A percentile compares a stretch with the other conserved stretches of the same genome.
These are phyloP conservation scores for Phalacrocorax pelagicus DNA, from an alignment of 2,113 vertebrate genomes.

Conservation along the genomic window DNA sequence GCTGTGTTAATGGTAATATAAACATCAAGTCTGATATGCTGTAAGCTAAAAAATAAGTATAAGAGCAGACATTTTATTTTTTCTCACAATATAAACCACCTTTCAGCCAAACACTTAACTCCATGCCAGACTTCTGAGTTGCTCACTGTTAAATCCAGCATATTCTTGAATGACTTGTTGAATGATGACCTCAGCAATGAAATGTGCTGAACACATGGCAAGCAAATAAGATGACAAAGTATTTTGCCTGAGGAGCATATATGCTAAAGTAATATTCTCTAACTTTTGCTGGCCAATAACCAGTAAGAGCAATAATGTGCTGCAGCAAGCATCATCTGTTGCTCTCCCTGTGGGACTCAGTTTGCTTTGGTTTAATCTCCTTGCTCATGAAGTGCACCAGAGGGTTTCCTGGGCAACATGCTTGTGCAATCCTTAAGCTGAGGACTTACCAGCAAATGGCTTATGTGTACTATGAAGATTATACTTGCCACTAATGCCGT, in stretches of 20 bases:
- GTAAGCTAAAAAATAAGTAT: background rate
- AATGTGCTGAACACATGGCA: background rate
- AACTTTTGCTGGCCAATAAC: background rate
- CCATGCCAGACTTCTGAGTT: background rate
- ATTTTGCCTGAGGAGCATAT: background rate
- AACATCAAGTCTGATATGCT: background rate
- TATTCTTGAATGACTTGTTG: background rate
- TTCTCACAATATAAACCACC: background rate
- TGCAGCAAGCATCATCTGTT: background rate
- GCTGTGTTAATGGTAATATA: background rate
- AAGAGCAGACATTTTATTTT: background rate
- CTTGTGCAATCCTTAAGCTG: background rate
- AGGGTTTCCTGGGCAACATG: background rate
- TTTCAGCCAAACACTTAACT: background rate
- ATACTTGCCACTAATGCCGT: background rate
- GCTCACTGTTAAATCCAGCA: background rate
- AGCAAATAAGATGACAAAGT: background rate
- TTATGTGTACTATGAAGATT: background rate
- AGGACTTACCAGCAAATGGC: background rate
- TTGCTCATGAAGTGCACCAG: background rate
- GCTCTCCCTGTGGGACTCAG: background rate
- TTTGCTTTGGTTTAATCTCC: background rate
- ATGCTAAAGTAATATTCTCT: background rate
- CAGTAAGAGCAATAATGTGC: background rate
- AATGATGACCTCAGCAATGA: background rate